Conservation (phyloP, 2,113 vertebrate species). For the Lepisosteus oculatus region DNA sequence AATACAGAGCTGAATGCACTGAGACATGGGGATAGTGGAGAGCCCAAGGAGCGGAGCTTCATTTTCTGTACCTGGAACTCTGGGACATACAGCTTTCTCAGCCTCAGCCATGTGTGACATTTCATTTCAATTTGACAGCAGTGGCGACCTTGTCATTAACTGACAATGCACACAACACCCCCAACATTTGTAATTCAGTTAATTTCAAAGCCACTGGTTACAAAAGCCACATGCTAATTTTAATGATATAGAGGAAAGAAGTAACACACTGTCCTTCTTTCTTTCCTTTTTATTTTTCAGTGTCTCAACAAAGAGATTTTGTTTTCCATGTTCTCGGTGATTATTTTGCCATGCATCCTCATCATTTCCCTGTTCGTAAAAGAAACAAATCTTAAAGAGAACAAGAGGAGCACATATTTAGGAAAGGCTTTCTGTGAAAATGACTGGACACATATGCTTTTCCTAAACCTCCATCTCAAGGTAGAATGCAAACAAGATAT, state of each 20-base stretch:
- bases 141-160: constrained; percentile 75
- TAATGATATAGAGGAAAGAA: neutral
- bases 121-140: constrained; percentile 75
- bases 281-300: too few species aligned
- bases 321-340: too few species aligned
- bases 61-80: constrained; percentile 73
- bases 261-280: too few species aligned
- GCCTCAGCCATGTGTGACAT: constrained; percentile 76
- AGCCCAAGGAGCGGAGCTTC: constrained; percentile 59
- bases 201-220: constrained; percentile 63
- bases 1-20: constrained; percentile 61
- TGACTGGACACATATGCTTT: too few species aligned
- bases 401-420: too few species aligned
- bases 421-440: too few species aligned
- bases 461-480: too few species aligned
- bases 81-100: constrained; percentile 68
- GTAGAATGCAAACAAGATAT: too few species aligned
- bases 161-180: constrained; percentile 60
- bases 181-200: constrained; percentile 72
- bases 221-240: constrained; percentile 1
- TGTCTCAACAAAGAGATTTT: too few species aligned
- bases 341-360: too few species aligned
- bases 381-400: too few species aligned
- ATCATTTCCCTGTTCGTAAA: too few species aligned
- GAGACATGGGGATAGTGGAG: constrained; percentile 55